A percentile compares a stretch with the other conserved stretches of the same genome.
Evolutionary conservation across 2,797 vertebrate genomes (phyloP).

Genomic region (Lacerta agilis): DNA sequence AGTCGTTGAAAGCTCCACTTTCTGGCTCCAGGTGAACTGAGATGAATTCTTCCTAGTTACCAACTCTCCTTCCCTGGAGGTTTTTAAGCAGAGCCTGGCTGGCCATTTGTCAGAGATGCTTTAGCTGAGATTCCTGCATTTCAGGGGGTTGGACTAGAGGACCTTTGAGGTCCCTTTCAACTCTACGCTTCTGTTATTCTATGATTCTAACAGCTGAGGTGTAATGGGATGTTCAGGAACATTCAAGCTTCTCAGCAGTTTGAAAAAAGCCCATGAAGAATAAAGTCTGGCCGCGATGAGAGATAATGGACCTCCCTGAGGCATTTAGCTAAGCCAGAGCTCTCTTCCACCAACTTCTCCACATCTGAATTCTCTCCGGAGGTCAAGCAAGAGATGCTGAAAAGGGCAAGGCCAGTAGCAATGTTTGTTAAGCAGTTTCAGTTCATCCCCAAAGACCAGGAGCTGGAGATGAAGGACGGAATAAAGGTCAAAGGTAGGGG

Average conservation of each 20-base stretch:
- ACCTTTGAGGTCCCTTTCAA: too few species aligned
- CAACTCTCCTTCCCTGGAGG: neutral
- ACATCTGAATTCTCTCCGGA: neutral
- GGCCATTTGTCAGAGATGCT: too few species aligned
- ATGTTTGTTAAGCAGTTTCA: neutral
- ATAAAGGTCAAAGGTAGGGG: neutral
- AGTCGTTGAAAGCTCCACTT: rapidly evolving
- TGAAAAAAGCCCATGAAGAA: neutral
- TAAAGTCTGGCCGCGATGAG: neutral
- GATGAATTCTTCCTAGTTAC: neutral
- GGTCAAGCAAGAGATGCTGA: neutral
- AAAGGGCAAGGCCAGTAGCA: neutral
- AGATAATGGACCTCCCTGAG: too few species aligned
- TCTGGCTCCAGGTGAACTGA: rapidly evolving
- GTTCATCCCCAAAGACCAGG: neutral
- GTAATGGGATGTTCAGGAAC: neutral
- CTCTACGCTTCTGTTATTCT: too few species aligned
- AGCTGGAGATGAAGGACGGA: neutral
- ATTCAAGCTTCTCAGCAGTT: neutral
- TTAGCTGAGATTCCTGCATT: too few species aligned
- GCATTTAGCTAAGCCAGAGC: neutral
- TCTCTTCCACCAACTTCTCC: neutral
- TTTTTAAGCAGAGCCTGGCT: too few species aligned
- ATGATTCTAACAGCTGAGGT: neutral
- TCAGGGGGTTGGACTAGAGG: too few species aligned